Evolutionary conservation across 2,888 invertebrate genomes (phyloP), one percentile per base, ranked within the genome.

Genomic region (Amiota communis): DNA sequence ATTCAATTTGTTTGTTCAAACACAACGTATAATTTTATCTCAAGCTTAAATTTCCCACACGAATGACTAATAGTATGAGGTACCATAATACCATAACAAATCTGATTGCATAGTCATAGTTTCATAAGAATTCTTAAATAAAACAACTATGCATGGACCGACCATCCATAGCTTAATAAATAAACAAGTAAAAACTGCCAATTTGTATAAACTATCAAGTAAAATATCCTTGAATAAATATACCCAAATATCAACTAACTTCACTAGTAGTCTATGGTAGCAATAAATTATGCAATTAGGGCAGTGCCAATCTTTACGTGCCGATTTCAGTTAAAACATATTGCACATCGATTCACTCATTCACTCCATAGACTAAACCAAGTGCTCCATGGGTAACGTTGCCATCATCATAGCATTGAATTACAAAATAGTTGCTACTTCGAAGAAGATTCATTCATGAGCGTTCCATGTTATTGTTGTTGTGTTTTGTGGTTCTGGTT

Each of bases 211-310:
- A 57, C 10, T 59, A 20, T n/a, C n/a, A 11, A 59, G 17, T 20
- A 13, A 12, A 65, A 49, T 11, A 65, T 17, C 65, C 65, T 65
- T 48, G 48, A 65, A 59, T n/a, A 59, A 59, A 59, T 23, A 20
- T 17, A 17, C 11, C 59, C 23, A 59, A 13, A 9, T 17, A 36
- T 36, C 36, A 36, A 36, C 36, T 36, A 36, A 36, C 53, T 53
- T 53, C 53, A 20, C 11, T 59, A 59, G 59, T 59, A 11, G 74
- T 74, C 74, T 72, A 74, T 59, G 15, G 76, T 73, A 73, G 74
- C 77, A 76, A 80, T 81, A 81, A 81, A 81, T 81, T 79, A 80
- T 79, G 76, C 79, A 81, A 79, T 81, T 79, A 81, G 75, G 78
- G 76, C 78, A 78, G 79, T 79, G 78, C 78, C 78, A 79, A 76